Conservation (phyloP, 2,888 invertebrate species). For the Pegoplata infirma region DNA sequence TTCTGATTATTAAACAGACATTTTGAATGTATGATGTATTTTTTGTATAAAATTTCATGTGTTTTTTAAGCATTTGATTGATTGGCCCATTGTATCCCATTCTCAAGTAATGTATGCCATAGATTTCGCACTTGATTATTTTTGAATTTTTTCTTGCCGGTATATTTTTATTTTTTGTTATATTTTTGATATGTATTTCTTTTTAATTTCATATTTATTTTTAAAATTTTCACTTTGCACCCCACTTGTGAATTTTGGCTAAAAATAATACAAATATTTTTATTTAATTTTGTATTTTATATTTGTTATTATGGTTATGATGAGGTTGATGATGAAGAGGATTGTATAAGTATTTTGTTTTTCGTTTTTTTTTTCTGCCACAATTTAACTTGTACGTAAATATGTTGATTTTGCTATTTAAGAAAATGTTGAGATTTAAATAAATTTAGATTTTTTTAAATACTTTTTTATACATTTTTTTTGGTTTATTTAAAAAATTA, state of each 20-base stretch:
- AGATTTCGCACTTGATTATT: slow-evolving; percentile 33
- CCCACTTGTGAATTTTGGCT: slow-evolving; percentile 39
- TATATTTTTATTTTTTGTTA: neutral
- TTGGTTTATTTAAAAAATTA: too few relatives aligned
- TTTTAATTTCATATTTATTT: slow-evolving; percentile 26
- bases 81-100: neutral
- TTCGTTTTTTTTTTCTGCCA: slow-evolving; percentile 1
- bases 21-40: too few relatives aligned
- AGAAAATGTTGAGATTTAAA: slow-evolving; percentile 16
- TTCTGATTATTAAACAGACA: too few relatives aligned
- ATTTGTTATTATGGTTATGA: slow-evolving; percentile 23
- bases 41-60: too few relatives aligned
- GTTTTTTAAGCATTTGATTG: too few relatives aligned
- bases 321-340: slow-evolving; percentile 4
- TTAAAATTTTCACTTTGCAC: slow-evolving; percentile 32
- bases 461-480: too few relatives aligned
- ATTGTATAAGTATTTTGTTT: slow-evolving; percentile 2
- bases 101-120: neutral
- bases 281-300: slow-evolving; percentile 14
- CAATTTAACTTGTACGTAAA: slow-evolving; percentile 19
- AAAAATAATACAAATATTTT: slow-evolving; percentile 47
- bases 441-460: too few relatives aligned
- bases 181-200: neutral
- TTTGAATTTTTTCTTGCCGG: too few relatives aligned
- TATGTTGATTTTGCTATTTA: slow-evolving; percentile 29